Evolutionary conservation across 2,797 vertebrate genomes (phyloP).

Genomic region (Harpagifer antarcticus): DNA sequence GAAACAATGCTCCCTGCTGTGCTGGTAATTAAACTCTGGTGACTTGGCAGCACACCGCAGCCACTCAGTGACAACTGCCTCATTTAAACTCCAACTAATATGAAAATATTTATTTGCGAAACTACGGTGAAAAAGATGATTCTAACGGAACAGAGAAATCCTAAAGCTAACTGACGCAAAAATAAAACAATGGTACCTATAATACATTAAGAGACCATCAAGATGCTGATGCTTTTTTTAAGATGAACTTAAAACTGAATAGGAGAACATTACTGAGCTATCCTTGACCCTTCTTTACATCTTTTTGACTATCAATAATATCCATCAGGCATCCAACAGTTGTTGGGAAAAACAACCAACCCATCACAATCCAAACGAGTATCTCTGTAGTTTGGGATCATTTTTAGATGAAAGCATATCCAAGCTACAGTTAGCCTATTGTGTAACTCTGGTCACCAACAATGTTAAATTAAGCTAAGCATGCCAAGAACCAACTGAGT

Average conservation of each 20-base stretch:
- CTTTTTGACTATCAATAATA: background rate
- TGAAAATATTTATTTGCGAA: slow-evolving; percentile 44
- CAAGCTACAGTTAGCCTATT: too few relatives aligned
- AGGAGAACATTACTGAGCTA: background rate
- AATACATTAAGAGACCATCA: background rate
- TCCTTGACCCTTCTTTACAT: background rate
- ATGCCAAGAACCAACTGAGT: background rate
- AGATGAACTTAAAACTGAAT: background rate
- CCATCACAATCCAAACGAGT: background rate
- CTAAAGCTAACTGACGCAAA: background rate
- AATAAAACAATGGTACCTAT: background rate
- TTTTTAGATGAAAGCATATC: background rate
- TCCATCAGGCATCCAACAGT: background rate
- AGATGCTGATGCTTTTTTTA: background rate
- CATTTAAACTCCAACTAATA: slow-evolving; percentile 50
- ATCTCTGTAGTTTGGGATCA: background rate
- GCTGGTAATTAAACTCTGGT: slow-evolving; percentile 65
- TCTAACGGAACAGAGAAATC: background rate
- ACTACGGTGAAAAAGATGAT: slow-evolving; percentile 14
- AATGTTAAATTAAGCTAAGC: too few relatives aligned
- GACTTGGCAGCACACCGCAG: slow-evolving; percentile 48
- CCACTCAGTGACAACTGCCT: slow-evolving; percentile 38
- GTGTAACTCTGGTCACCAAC: too few relatives aligned
- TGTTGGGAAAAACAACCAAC: background rate
- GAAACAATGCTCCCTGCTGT: slow-evolving; percentile 60